Evolutionary conservation across 2,113 vertebrate genomes (phyloP).

Genomic region (Mormyrus iriodes): DNA sequence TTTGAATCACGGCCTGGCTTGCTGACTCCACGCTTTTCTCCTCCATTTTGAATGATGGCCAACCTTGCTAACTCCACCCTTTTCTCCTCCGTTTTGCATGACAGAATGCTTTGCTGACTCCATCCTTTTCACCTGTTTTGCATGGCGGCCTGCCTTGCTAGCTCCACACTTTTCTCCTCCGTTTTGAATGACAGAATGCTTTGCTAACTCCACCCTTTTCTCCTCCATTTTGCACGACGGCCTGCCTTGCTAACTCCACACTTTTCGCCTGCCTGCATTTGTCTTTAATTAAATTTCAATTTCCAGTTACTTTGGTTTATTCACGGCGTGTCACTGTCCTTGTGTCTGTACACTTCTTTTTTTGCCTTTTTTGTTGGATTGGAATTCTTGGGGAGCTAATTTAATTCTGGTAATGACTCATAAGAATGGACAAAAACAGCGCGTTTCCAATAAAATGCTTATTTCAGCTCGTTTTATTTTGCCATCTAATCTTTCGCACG

Average conservation of each 20-base stretch:
- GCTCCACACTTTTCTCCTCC: not conserved
- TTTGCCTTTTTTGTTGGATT: not conserved
- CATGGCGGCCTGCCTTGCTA: not conserved
- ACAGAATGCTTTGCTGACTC: not conserved
- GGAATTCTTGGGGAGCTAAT: not conserved
- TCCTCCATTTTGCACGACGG: not conserved
- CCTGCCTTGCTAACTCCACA: not conserved
- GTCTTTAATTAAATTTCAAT: not conserved
- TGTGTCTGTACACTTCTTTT: not conserved
- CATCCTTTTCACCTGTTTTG: not conserved
- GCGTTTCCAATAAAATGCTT: not conserved
- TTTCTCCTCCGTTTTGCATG: not conserved
- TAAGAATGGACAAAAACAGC: not conserved
- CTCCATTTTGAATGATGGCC: not conserved
- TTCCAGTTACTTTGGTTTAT: not conserved
- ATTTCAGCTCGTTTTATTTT: not conserved
- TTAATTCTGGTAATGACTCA: not conserved
- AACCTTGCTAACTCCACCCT: not conserved
- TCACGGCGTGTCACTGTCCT: not conserved
- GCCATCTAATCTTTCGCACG: not conserved
- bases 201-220: no score
- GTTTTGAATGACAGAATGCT: no score
- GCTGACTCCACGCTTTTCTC: not conserved
- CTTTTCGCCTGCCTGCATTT: not conserved
- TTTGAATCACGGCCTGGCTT: not conserved